Evolutionary conservation across 2,888 invertebrate genomes (phyloP).

Genomic region (Pyrrhia umbra): DNA sequence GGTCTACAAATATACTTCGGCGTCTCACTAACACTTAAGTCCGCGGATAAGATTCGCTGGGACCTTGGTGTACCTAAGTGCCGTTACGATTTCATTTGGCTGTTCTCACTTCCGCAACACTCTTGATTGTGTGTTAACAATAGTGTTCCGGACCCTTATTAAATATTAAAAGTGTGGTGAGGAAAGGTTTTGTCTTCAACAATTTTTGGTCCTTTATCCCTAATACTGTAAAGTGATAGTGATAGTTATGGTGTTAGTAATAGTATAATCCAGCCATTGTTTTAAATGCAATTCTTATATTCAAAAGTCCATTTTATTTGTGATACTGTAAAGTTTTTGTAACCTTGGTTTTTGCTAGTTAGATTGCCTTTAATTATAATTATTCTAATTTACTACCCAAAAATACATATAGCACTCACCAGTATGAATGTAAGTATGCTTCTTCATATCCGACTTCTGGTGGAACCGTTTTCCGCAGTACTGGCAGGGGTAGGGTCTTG

Average conservation of each 20-base stretch:
- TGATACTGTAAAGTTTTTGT: no score
- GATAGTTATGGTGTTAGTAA: conserved; percentile 15
- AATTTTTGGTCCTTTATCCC: conserved; percentile 37
- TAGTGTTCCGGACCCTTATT: conserved; percentile 45
- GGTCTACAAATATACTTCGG: conserved; percentile 60
- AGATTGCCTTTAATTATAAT: no score
- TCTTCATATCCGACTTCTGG: conserved; percentile 99
- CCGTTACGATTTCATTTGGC: conserved; percentile 66
- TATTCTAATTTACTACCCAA: no score
- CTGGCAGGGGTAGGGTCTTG: conserved; percentile 98
- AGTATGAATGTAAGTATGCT: conserved; percentile 99
- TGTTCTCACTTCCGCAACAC: conserved; percentile 60
- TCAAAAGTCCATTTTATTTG: no score
- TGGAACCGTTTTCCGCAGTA: conserved; percentile 99
- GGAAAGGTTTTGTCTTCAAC: conserved; percentile 15
- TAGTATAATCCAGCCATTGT: no score
- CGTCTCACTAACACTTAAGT: conserved; percentile 73
- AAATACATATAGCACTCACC: conserved; percentile 91
- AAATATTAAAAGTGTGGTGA: conserved; percentile 49
- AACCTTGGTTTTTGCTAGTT: no score
- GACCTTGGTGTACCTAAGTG: conserved; percentile 66
- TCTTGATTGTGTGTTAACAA: conserved; percentile 62
- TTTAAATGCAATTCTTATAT: no score
- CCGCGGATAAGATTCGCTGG: conserved; percentile 70
- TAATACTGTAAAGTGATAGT: conserved; percentile 2